A percentile compares a stretch with the other conserved stretches of the same genome.
These are phyloP conservation scores for Parasteatoda tepidariorum DNA, from an alignment of 1,140 invertebrate genomes.

Conservation along the genomic window DNA sequence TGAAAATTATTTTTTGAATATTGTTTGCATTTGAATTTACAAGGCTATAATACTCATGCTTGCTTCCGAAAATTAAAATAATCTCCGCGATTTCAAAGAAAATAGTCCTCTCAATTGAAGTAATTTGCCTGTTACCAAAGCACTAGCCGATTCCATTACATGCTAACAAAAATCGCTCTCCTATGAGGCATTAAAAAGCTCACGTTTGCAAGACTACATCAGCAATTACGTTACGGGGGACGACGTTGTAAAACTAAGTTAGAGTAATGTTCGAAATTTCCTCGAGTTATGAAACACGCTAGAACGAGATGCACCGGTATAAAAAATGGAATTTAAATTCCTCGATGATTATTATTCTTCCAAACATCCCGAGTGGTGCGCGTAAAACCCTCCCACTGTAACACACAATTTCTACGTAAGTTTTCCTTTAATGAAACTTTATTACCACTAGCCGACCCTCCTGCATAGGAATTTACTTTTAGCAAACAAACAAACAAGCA, in stretches of 20 bases:
- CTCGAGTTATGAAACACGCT: neutral
- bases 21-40: too few relatives aligned
- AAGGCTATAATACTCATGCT: too few relatives aligned
- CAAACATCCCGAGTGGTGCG: conserved; percentile 12
- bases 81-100: too few relatives aligned
- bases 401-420: conserved; percentile 31
- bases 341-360: conserved; percentile 57
- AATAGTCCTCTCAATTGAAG: too few relatives aligned
- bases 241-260: conserved; percentile 37
- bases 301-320: neutral
- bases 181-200: neutral
- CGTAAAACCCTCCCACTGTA: neutral
- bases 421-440: conserved; percentile 59
- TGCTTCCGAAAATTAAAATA: too few relatives aligned
- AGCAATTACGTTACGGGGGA: neutral
- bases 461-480: conserved; percentile 41
- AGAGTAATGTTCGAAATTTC: conserved; percentile 42
- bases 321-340: conserved; percentile 60
- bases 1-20: too few relatives aligned
- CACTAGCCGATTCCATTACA: too few relatives aligned
- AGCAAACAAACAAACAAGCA: conserved; percentile 35
- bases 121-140: neutral
- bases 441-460: conserved; percentile 31
- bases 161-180: neutral
- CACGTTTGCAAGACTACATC: neutral